Conservation (phyloP, 2,888 invertebrate species). For the Heteromyza rotundicornis region DNA sequence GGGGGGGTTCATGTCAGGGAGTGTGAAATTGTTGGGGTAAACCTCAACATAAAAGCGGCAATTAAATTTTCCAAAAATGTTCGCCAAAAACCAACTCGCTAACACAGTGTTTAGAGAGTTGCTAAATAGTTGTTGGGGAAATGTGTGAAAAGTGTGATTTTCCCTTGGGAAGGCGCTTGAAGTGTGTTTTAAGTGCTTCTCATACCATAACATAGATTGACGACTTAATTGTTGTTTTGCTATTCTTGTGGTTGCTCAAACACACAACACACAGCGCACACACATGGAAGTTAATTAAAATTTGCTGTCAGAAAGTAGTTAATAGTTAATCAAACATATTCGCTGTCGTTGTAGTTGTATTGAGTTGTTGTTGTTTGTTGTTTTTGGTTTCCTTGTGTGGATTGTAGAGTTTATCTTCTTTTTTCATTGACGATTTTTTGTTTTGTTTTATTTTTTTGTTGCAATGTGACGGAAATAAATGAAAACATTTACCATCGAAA, state of each 20-base stretch:
- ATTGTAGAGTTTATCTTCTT: neutral
- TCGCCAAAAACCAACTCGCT: slow-evolving; percentile 15
- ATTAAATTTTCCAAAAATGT: slow-evolving; percentile 36
- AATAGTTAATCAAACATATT: slow-evolving; percentile 28
- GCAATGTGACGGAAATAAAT: slow-evolving; percentile 48
- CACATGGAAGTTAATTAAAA: neutral
- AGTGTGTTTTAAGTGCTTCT: too few relatives aligned
- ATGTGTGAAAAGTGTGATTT: too few relatives aligned
- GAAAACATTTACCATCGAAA: slow-evolving; percentile 60
- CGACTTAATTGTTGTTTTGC: too few relatives aligned
- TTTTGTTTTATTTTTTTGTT: slow-evolving; percentile 16
- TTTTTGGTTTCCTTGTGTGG: slow-evolving; percentile 18
- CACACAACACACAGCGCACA: neutral
- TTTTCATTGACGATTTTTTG: slow-evolving; percentile 1
- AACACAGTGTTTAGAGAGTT: neutral
- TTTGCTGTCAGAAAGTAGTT: neutral
- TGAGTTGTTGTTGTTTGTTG: neutral
- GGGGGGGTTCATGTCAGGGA: too few relatives aligned
- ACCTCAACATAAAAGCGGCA: slow-evolving; percentile 45
- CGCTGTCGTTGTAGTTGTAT: neutral
- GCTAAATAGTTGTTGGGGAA: too few relatives aligned
- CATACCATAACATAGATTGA: too few relatives aligned
- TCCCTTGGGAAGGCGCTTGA: too few relatives aligned
- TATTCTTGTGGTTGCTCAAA: too few relatives aligned
- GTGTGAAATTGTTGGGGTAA: too few relatives aligned